Base-by-base conservation (phyloP, 2,888 invertebrate species). In the Eupithecia exiguata region DNA sequence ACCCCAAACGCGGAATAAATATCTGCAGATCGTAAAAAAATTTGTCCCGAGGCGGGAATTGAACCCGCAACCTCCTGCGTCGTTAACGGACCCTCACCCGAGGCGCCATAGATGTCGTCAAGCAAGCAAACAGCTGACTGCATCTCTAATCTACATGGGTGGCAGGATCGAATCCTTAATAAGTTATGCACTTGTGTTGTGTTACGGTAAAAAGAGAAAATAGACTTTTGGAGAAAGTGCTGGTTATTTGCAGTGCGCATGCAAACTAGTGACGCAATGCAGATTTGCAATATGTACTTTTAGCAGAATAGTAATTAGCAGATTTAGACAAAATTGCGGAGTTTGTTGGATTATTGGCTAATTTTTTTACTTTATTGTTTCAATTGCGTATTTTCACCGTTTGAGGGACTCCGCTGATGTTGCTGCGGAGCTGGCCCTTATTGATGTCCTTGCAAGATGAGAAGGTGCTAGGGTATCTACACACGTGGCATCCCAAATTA, bases 221-320 rank as follows among this genome's bases (percentile, higher is more conserved):
- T 88, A 86, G 79, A 82, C 76, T 83, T 84, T 79, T 71, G 78
- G 88, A 84, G 92, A 92, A 92, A 92, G 91, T 88, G 78, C 84
- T 62, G 74, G 78, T 75, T 68, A 79, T 73, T 72, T 84, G 84
- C 81, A 84, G 84, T 82, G 84, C 84, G 86, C 87, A 89, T 89
- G 84, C 81, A 83, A 89, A 87, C 81, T 74, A 77, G 49, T 53
- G 49, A 53, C n/a, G 49, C 21, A 53, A 53, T 53, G 49, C 9
- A 53, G 49, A 53, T 53, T n/a, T 4, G 49, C 49, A 21, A 21
- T 21, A n/a, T 10, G 9, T 21, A 21, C n/a, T 53, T 53, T 53
- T 49, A 49, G 10, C 49, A 21, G 21, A 49, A 49, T 49, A 30
- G 1, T 30, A 49, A 49, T 49, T 49, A 49, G 21, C 21, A 49